Evolutionary conservation across 2,113 vertebrate genomes (phyloP).

Genomic region (Lutjanus erythropterus): DNA sequence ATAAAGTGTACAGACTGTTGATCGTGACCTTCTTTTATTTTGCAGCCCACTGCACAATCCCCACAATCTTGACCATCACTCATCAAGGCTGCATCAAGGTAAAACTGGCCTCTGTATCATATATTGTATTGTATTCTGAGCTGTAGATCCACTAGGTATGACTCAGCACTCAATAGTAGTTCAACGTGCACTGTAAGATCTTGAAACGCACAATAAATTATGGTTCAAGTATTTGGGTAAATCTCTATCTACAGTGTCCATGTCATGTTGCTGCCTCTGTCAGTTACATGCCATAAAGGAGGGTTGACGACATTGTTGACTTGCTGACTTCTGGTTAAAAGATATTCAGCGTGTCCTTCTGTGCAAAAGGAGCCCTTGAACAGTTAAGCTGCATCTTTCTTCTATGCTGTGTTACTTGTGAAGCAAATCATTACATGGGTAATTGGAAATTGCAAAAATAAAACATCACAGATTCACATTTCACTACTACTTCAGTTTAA

Average conservation of each 20-base stretch:
- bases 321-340: not conserved
- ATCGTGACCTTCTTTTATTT: slow-evolving; percentile 6
- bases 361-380: slow-evolving; percentile 10
- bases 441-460: not conserved
- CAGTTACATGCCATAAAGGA: not conserved
- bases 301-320: not conserved
- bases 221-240: not conserved
- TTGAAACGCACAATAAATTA: not conserved
- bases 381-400: not conserved
- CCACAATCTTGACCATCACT: not conserved
- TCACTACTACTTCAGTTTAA: not conserved
- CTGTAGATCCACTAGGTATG: not conserved
- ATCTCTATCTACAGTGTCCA: not conserved
- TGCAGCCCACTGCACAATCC: not conserved
- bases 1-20: not conserved
- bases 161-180: not conserved
- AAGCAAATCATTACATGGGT: not conserved
- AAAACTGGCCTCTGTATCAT: not conserved
- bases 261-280: not conserved
- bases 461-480: not conserved
- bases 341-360: slow-evolving; percentile 11
- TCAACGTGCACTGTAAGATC: not conserved
- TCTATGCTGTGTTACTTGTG: slow-evolving; percentile 10
- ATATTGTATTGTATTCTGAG: not conserved
- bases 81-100: not conserved